Evolutionary conservation across 2,797 vertebrate genomes (phyloP).

Genomic region (Xyrichtys novacula): DNA sequence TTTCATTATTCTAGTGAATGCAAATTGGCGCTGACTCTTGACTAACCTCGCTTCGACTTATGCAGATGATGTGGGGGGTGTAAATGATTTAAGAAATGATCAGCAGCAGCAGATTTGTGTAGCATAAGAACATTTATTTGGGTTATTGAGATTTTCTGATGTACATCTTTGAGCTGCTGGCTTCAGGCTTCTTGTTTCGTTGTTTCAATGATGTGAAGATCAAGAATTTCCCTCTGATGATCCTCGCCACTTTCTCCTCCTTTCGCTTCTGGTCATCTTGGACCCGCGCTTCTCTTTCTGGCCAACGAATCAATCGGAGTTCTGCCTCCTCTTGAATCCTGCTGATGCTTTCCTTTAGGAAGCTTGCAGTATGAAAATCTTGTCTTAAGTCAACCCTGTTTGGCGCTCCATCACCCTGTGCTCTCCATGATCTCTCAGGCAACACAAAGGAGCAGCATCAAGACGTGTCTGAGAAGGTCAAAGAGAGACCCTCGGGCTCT

Average conservation of each 20-base stretch:
- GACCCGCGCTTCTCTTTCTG: constrained; percentile 59
- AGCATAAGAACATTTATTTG: background rate
- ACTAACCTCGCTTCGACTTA: constrained; percentile 6
- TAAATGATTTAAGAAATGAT: constrained; percentile 10
- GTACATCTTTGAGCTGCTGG: background rate
- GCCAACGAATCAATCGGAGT: constrained; percentile 46
- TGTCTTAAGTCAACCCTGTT: constrained; percentile 38
- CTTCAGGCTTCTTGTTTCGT: constrained; percentile 22
- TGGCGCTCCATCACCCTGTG: constrained; percentile 70
- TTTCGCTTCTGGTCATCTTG: constrained; percentile 36
- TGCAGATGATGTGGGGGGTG: constrained; percentile 4
- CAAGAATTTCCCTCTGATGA: constrained; percentile 29
- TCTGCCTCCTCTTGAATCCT: constrained; percentile 45
- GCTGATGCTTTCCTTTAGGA: constrained; percentile 55
- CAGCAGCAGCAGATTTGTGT: background rate
- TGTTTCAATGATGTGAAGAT: constrained; percentile 38
- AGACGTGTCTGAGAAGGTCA: constrained; percentile 56
- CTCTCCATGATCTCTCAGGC: constrained; percentile 86
- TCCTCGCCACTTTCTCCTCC: constrained; percentile 40
- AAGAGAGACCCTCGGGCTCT: constrained; percentile 54
- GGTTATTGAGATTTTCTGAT: background rate
- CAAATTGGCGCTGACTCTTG: background rate
- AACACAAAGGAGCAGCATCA: constrained; percentile 68
- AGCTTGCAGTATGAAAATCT: constrained; percentile 41
- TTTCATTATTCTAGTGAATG: constrained; percentile 4